phyloP scores from a whole-genome alignment of 1,140 invertebrate genomes.

The Polypedilum vanderplanki region DNA sequence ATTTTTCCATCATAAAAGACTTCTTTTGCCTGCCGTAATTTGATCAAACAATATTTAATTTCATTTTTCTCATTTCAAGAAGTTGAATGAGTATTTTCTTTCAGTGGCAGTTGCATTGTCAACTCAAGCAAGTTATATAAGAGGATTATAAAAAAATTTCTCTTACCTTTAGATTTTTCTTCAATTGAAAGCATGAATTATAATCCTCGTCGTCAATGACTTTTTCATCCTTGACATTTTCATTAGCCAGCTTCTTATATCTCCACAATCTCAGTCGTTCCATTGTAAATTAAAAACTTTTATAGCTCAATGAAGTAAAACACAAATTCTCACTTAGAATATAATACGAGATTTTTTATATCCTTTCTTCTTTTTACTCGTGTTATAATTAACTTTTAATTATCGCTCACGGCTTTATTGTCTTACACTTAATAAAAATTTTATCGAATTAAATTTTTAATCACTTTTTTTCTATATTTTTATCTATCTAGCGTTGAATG shows the following conservation, averaged over 20 bases:
- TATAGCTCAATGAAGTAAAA: neutral
- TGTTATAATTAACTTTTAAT: conserved; percentile 20
- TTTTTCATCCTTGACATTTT: conserved; percentile 22
- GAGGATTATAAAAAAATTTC: neutral
- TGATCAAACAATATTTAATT: too few relatives aligned
- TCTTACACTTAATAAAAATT: neutral
- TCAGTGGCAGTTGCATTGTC: conserved; percentile 22
- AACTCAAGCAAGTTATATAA: neutral
- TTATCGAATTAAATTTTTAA: neutral
- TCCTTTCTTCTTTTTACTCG: neutral
- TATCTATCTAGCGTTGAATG: neutral
- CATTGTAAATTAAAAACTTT: neutral
- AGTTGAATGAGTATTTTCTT: neutral
- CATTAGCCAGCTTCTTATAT: conserved; percentile 23
- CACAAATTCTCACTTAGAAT: neutral
- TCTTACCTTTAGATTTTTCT: conserved; percentile 5
- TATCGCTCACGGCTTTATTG: neutral
- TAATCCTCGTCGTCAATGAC: conserved; percentile 15
- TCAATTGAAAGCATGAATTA: conserved; percentile 26
- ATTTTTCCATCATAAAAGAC: too few relatives aligned
- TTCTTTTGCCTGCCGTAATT: too few relatives aligned
- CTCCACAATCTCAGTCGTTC: neutral
- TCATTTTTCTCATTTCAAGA: neutral
- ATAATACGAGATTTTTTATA: neutral
- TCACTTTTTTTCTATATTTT: too few relatives aligned